Conservation (phyloP, 2,888 invertebrate genomes). For the Epistrophella euchroma region DNA sequence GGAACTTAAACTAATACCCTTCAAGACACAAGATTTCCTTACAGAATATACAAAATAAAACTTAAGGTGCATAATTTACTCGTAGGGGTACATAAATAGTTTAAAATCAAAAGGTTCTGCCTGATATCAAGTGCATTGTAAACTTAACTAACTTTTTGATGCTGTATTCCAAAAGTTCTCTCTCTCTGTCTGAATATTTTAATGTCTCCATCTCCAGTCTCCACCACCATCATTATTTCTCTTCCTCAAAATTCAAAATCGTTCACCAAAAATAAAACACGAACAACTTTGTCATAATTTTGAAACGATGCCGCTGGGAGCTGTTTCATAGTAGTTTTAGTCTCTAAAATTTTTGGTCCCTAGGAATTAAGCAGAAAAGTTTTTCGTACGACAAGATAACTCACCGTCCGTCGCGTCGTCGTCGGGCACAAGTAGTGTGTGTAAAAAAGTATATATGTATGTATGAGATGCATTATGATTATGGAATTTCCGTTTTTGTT, state of each 20-base stretch:
- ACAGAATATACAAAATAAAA: background rate
- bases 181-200: conserved; percentile 26
- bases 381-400: conserved; percentile 57
- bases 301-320: conserved; percentile 62
- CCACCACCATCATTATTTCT: background rate
- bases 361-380: conserved; percentile 47
- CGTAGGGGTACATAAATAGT: background rate
- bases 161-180: conserved; percentile 55
- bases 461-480: conserved; percentile 20
- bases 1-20: background rate
- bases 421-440: conserved; percentile 31
- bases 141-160: conserved; percentile 65
- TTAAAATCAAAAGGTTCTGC: conserved; percentile 61
- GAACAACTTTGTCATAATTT: conserved; percentile 70
- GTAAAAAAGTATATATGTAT: background rate
- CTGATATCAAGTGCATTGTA: conserved; percentile 68
- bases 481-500: conserved; percentile 49
- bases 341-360: conserved; percentile 44
- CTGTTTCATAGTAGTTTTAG: conserved; percentile 50
- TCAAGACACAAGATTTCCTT: background rate
- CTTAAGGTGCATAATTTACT: background rate
- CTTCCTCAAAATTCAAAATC: conserved; percentile 33
- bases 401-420: too few relatives aligned
- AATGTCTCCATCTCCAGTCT: background rate
- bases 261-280: conserved; percentile 44